Evolutionary conservation across 2,888 invertebrate species (phyloP), one percentile per base, ranked within the genome.

Genomic region (Andrena dorsata): DNA sequence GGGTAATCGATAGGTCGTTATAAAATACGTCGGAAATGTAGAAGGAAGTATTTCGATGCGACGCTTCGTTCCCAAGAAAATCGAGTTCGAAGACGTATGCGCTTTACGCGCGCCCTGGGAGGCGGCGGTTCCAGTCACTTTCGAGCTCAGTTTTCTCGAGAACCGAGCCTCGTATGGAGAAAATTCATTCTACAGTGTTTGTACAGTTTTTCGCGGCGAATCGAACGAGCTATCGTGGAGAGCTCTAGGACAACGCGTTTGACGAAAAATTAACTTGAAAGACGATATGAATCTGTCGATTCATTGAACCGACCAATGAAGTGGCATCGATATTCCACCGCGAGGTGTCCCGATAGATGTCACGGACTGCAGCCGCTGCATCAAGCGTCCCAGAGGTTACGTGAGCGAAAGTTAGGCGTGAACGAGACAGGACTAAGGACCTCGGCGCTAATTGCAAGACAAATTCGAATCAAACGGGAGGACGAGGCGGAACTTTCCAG

Each of bases 391-490:
- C 20, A 47, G 47, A 26, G 23, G 28, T n/a, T n/a, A 23, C 28
- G 47, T 1, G 41, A 56, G 10, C 47, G 7, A 47, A 71, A 71
- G 60, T 71, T 58, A 47, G 41, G 47, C 41, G 30, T 10, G 23
- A 2, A 10, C 23, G 8, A 8, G 23, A 20, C n/a, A n/a, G 72
- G n/a, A 7, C 26, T 13, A 65, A 65, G 56, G 41, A 41, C 1
- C 56, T 13, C 8, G 1, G 16, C 41, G 13, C 41, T 73, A 66
- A 73, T 73, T 73, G 65, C 53, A 66, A 68, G 69, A 60, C 60
- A 51, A 75, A 69, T 75, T 60, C 23, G 49, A 20, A n/a, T 30
- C n/a, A n/a, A 56, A 56, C 41, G 16, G 2, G n/a, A 26, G 51
- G 49, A 58, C 30, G 10, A 16, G 65, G 5, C n/a, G 51, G 41